Conservation (phyloP, 2,797 vertebrate species). For the Notolepis coatsorum region DNA sequence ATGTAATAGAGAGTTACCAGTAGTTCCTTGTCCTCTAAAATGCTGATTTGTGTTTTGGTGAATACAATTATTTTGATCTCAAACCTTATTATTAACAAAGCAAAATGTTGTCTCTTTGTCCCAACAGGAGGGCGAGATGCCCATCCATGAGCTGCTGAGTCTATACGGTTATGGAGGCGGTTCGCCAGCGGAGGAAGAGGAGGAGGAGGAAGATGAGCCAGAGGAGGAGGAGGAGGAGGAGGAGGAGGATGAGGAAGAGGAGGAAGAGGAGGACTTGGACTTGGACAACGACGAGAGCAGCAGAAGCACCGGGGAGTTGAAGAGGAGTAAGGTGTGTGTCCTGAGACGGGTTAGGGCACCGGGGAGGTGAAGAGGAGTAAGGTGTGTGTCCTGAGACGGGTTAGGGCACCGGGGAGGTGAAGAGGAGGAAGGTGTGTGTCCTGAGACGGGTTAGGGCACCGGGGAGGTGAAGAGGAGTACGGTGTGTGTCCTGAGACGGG, state of each 20-base stretch:
- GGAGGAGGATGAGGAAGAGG: conserved; percentile 66
- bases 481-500: too few species aligned
- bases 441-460: too few species aligned
- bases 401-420: conserved; percentile 89
- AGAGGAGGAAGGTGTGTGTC: conserved; percentile 73
- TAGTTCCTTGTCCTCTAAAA: too few species aligned
- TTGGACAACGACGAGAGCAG: conserved; percentile 87
- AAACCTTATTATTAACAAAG: not conserved
- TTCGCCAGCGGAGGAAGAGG: conserved; percentile 91
- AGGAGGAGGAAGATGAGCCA: conserved; percentile 89
- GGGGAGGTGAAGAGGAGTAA: conserved; percentile 83
- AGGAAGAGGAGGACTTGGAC: conserved; percentile 84
- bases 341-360: too few species aligned
- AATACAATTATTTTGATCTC: too few species aligned
- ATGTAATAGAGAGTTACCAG: too few species aligned
- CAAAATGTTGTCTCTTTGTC: conserved; percentile 3
- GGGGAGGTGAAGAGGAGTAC: conserved; percentile 83
- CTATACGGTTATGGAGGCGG: conserved; percentile 94
- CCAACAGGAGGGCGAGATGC: conserved; percentile 95
- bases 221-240: conserved; percentile 84
- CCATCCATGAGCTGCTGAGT: conserved; percentile 95
- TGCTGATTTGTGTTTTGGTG: too few species aligned
- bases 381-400: too few species aligned
- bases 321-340: conserved; percentile 73
- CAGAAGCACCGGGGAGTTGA: conserved; percentile 89